Base-by-base conservation (phyloP, 2,113 vertebrate genomes). In the Colinus virginianus region DNA sequence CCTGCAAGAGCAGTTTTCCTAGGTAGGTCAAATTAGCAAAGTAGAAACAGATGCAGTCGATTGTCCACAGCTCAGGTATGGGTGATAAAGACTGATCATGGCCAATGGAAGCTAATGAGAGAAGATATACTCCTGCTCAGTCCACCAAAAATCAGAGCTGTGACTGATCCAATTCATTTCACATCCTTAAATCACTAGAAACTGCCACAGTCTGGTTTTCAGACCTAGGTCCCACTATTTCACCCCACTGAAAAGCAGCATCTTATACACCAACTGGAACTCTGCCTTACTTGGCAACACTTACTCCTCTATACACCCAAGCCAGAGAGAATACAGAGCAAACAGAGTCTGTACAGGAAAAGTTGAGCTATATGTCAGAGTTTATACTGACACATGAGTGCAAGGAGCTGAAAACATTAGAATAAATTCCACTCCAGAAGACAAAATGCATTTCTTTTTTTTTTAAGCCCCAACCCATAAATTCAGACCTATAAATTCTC, bases 1-100 rank as follows among this genome's bases (percentile, higher is more conserved):
- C 93, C 92, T 96, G 77, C 86, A 97, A 94, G 94, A 91, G 66
- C 67, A 80, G 84, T 95, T 97, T 95, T 79, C 58, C 66, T 95
- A 94, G 75, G 79, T 88, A 95, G 92, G 90, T 72, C 91, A 93
- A 94, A 97, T 97, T 96, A 97, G 90, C 80, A 92, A 93, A 96
- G 93, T 75, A 92, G 92, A 94, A 97, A 93, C 91, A 95, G 81
- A 97, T 92, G 90, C 96, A 96, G 92, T 94, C 46, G 53, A 89
- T 95, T 80, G 69, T 93, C 95, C 92, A 14, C 89, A 48, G 51
- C 89, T 93, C 78, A 79, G 89, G 89, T 84, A 88, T 48, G 17
- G 72, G 70, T 96, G 95, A 96, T 78, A 94, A 95, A 97, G 94
- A 97, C 59, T 78, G 93, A 97, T 94, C 81, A 48, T 88, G 95